A percentile compares a stretch with the other conserved stretches of the same genome.
Conservation (phyloP, 1,140 invertebrate genomes). For the Sycophila sp. region DNA sequence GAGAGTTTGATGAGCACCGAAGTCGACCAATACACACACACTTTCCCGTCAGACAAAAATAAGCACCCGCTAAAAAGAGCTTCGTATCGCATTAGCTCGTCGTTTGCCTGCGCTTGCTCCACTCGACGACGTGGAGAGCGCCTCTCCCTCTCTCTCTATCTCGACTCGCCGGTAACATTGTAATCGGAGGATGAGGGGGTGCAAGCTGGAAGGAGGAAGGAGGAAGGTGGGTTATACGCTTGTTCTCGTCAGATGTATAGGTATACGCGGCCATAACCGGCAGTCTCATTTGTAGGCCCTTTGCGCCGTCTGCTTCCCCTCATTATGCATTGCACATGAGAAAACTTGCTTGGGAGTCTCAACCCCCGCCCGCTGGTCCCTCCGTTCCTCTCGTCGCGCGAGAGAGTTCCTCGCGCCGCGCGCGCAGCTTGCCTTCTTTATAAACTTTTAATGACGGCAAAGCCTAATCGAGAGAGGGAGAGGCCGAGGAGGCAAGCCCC, state of each 20-base stretch:
- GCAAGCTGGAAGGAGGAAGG: neutral
- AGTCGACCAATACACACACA: too few relatives aligned
- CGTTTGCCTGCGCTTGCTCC: neutral
- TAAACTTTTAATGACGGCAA: conserved; percentile 68
- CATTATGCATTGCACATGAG: conserved; percentile 68
- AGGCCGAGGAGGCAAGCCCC: neutral
- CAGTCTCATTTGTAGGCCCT: conserved; percentile 65
- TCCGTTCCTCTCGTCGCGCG: conserved; percentile 16
- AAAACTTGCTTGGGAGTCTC: conserved; percentile 62
- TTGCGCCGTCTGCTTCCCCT: conserved; percentile 62
- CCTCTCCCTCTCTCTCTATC: neutral
- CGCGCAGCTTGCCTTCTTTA: conserved; percentile 62
- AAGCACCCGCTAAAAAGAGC: too few relatives aligned
- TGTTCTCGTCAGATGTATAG: conserved; percentile 37
- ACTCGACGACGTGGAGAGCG: neutral
- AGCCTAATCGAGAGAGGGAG: conserved; percentile 63
- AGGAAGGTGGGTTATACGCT: conserved; percentile 19
- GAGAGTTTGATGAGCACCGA: too few relatives aligned
- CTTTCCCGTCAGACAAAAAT: too few relatives aligned
- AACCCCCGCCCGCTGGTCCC: conserved; percentile 7
- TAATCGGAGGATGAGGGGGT: neutral
- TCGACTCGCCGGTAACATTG: conserved; percentile 32
- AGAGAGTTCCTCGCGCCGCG: conserved; percentile 45
- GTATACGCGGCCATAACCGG: conserved; percentile 40
- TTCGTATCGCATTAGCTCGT: neutral